Evolutionary conservation across 2,888 invertebrate species (phyloP).

Genomic region (Zhuqinia jingwanae): DNA sequence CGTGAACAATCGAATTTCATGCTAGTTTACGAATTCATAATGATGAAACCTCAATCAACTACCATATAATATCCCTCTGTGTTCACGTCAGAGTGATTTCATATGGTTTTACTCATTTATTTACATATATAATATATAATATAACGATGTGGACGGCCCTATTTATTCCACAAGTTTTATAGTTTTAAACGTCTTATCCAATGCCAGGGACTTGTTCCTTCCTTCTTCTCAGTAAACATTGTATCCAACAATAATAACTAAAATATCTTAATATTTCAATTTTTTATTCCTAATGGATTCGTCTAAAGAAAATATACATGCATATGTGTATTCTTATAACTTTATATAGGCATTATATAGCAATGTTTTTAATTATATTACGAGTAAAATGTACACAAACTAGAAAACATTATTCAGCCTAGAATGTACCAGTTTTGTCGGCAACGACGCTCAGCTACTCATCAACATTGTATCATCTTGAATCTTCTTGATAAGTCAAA

Average conservation of each 20-base stretch:
- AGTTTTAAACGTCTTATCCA: constrained; percentile 28
- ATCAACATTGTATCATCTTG: background rate
- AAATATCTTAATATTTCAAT: background rate
- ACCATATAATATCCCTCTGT: too few species aligned
- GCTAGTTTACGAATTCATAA: background rate
- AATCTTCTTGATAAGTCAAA: constrained; percentile 2
- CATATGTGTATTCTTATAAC: too few species aligned
- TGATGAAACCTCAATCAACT: background rate
- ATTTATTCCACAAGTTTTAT: background rate
- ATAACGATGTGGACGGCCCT: constrained; percentile 34
- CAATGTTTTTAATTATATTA: too few species aligned
- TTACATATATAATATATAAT: too few species aligned
- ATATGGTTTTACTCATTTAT: background rate
- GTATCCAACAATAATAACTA: background rate
- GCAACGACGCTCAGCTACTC: too few species aligned
- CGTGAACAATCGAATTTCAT: background rate
- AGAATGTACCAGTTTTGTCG: too few species aligned
- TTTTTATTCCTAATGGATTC: background rate
- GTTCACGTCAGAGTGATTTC: background rate
- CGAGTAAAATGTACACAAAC: too few species aligned
- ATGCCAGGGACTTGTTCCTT: constrained; percentile 39
- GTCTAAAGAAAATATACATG: background rate
- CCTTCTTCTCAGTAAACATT: background rate
- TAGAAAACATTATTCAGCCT: too few species aligned
- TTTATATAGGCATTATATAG: too few species aligned